Conservation (phyloP, 2,797 vertebrate genomes). For the Mus caroli region DNA sequence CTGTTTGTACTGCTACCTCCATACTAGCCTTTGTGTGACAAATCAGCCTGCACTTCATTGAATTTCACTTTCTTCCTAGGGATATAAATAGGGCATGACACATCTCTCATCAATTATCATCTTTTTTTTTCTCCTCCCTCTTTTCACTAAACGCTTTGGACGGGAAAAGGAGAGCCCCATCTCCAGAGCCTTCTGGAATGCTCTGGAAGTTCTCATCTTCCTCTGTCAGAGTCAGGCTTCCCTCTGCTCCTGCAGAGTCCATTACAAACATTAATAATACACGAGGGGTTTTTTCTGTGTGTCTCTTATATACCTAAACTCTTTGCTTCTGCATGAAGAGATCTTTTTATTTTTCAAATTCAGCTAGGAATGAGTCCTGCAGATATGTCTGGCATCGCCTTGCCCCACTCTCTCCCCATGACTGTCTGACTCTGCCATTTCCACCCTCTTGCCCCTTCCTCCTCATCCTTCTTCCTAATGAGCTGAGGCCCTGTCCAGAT, state of each 20-base stretch:
- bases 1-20: neutral
- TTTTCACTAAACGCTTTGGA: constrained; percentile 24
- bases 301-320: neutral
- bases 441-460: constrained; percentile 1
- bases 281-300: neutral
- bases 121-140: neutral
- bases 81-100: constrained; percentile 50
- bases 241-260: neutral
- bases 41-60: constrained; percentile 42
- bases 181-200: neutral
- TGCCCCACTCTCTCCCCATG: neutral
- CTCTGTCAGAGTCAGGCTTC: neutral
- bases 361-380: constrained; percentile 52
- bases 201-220: neutral
- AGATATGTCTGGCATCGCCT: constrained; percentile 29
- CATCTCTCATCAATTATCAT: constrained; percentile 27
- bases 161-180: neutral
- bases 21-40: constrained; percentile 46
- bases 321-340: constrained; percentile 33
- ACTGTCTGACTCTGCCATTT: constrained; percentile 30
- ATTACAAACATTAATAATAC: neutral
- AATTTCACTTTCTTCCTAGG: constrained; percentile 41
- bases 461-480: constrained; percentile 51
- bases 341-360: constrained; percentile 19
- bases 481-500: constrained; percentile 13